Evolutionary conservation across 1,140 invertebrate species (phyloP), one percentile per base, ranked within the genome.

Genomic region (Anoplolepis gracilipes): DNA sequence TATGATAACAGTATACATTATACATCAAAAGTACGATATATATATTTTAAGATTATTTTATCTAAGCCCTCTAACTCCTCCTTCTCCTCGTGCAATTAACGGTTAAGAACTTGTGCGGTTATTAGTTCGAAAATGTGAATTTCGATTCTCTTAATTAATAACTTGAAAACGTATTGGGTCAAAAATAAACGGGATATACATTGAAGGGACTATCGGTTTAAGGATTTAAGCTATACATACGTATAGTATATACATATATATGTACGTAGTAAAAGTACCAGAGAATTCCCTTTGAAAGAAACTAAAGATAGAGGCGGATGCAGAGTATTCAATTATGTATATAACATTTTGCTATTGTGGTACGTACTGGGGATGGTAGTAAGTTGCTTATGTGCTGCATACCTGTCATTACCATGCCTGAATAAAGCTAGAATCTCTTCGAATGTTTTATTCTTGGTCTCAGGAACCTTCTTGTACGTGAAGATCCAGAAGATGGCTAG

Each of bases 391-490:
- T 89, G 91, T 90, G 82, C 90, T 85, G 93, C 96, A 96, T 96
- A 98, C 97, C 97, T 98, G 96, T 97, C 97, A 94, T 98, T 97
- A 92, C 97, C 97, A 94, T 97, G 97, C 92, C 97, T 96, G 96
- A 99, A 99, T 91, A 99, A 95, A 88, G 98, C 97, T 93, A 98
- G 96, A 93, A 99, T 99, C 95, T 99, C 98, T 96, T 99, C 98
- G 94, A 99, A 99, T 87, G 98, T 99, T 96, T 99, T 99, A 95
- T 99, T 99, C 96, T 99, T 99, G 86, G 99, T 99, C 96, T 99
- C 99, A 93, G 99, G 99, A 93, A 99, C 98, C 96, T 98, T 98
- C 95, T 98, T 98, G 95, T 99, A 99, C 67, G 98, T 99, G 96
- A 99, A 99, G 95, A 98, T 97, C 98, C 98, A 99, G 96, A 99